phyloP scores from a whole-genome alignment of 2,888 invertebrate species.

The Steinernema hermaphroditum region DNA sequence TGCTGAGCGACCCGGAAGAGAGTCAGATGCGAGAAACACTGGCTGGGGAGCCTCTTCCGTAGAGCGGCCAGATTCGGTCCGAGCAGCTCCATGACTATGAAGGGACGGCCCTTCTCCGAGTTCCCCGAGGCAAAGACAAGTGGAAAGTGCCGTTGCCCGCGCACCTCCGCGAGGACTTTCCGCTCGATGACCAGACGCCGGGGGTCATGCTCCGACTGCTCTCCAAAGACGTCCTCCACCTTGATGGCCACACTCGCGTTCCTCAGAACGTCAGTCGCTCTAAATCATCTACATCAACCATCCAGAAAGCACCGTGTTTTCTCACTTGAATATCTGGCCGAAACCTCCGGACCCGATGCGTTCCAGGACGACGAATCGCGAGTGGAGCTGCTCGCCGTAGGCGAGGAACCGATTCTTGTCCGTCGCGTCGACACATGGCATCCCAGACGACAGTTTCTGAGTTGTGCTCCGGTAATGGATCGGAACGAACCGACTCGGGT shows the following conservation, averaged over 20 bases:
- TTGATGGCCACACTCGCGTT: slow-evolving; percentile 35
- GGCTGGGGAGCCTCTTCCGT: neutral
- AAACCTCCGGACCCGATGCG: slow-evolving; percentile 14
- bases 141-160: slow-evolving; percentile 38
- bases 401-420: neutral
- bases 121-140: slow-evolving; percentile 36
- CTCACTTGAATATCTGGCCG: slow-evolving; percentile 5
- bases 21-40: slow-evolving; percentile 32
- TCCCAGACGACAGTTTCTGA: neutral
- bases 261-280: slow-evolving; percentile 1
- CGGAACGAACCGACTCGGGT: neutral
- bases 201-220: slow-evolving; percentile 32
- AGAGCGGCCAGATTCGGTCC: slow-evolving; percentile 33
- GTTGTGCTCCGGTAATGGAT: neutral
- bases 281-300: neutral
- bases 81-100: slow-evolving; percentile 36
- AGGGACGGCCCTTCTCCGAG: slow-evolving; percentile 33
- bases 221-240: slow-evolving; percentile 30
- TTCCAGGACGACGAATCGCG: neutral
- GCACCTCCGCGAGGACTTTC: slow-evolving; percentile 35
- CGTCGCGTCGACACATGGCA: neutral
- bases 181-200: slow-evolving; percentile 37
- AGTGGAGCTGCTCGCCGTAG: slow-evolving; percentile 22
- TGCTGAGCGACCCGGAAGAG: slow-evolving; percentile 35
- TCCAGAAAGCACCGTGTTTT: neutral